Conservation (phyloP, 2,113 vertebrate genomes). For the Gavialis gangeticus region DNA sequence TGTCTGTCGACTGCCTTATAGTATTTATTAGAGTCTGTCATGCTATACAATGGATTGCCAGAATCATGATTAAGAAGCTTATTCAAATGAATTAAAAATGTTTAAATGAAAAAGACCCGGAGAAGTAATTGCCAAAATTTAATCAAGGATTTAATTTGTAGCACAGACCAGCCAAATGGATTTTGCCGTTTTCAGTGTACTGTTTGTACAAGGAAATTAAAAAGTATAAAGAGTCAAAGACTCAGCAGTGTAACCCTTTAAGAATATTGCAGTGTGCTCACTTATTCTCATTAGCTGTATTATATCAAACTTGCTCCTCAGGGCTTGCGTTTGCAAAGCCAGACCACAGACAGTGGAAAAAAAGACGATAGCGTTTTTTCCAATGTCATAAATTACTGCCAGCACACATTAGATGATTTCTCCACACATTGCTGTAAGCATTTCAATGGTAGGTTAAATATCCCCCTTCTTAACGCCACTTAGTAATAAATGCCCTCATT, state of each 20-base stretch:
- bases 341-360: slow-evolving; percentile 55
- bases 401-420: slow-evolving; percentile 66
- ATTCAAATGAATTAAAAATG: slow-evolving; percentile 83
- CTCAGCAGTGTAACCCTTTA: slow-evolving; percentile 73
- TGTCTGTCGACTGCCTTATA: slow-evolving; percentile 49
- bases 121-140: slow-evolving; percentile 84
- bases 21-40: slow-evolving; percentile 75
- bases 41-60: slow-evolving; percentile 73
- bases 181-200: slow-evolving; percentile 78
- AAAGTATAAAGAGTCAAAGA: slow-evolving; percentile 79
- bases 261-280: slow-evolving; percentile 59
- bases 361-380: slow-evolving; percentile 59
- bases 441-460: slow-evolving; percentile 72
- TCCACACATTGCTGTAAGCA: slow-evolving; percentile 67
- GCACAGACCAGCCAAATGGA: slow-evolving; percentile 78
- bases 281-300: slow-evolving; percentile 76
- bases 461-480: slow-evolving; percentile 65
- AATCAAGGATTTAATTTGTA: slow-evolving; percentile 85
- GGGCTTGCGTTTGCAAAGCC: slow-evolving; percentile 66
- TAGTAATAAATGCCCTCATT: slow-evolving; percentile 71
- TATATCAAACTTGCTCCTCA: slow-evolving; percentile 69
- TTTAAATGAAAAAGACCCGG: slow-evolving; percentile 81
- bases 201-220: slow-evolving; percentile 84
- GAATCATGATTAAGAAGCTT: slow-evolving; percentile 82
- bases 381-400: slow-evolving; percentile 74